Conservation (phyloP, 2,113 vertebrate genomes). For the Apodemus speciosus region DNA sequence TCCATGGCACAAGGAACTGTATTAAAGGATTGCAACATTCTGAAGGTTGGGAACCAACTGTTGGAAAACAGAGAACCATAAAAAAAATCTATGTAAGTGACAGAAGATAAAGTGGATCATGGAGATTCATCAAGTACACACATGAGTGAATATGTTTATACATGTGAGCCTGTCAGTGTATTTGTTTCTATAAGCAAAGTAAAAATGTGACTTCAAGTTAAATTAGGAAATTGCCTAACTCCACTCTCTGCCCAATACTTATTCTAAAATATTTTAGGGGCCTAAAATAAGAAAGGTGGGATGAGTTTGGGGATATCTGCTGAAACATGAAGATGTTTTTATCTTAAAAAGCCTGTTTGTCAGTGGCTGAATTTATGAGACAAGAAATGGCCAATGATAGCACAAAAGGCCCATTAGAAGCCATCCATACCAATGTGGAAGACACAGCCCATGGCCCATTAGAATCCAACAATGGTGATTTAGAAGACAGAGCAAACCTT, state of each 20-base stretch:
- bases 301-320: neutral
- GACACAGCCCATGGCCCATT: neutral
- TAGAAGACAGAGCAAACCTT: neutral
- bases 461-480: neutral
- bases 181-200: neutral
- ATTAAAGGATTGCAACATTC: neutral
- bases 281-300: neutral
- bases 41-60: neutral
- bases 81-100: neutral
- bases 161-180: neutral
- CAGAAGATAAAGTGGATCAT: neutral
- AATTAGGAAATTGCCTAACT: neutral
- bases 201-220: neutral
- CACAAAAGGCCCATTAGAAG: neutral
- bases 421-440: neutral
- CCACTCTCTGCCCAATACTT: neutral
- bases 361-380: neutral
- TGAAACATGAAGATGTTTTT: neutral
- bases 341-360: neutral
- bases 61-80: neutral
- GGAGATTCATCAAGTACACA: no score
- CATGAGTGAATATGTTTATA: neutral
- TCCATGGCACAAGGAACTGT: neutral
- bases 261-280: constrained; percentile 22
- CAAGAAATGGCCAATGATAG: neutral